Conservation (phyloP, 2,888 invertebrate genomes). For the Volucella bombylans region DNA sequence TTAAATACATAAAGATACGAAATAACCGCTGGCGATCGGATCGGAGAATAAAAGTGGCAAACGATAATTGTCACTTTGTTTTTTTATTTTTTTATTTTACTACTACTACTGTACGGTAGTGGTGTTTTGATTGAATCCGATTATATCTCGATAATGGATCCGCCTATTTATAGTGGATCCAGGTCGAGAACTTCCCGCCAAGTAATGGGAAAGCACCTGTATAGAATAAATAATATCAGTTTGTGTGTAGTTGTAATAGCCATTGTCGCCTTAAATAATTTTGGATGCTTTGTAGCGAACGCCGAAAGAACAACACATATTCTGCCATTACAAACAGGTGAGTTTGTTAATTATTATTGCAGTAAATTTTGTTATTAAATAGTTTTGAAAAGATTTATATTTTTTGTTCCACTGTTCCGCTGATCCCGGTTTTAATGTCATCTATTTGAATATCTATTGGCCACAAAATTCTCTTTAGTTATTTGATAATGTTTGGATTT, state of each 20-base stretch:
- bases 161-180: constrained; percentile 81
- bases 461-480: no score
- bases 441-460: no score
- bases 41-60: constrained; percentile 56
- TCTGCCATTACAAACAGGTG: constrained; percentile 80
- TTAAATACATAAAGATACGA: constrained; percentile 20
- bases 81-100: constrained; percentile 22
- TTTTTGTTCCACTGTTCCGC: no score
- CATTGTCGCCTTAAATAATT: constrained; percentile 79
- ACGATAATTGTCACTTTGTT: constrained; percentile 53
- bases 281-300: constrained; percentile 77
- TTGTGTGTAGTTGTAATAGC: constrained; percentile 77
- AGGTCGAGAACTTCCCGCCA: constrained; percentile 76
- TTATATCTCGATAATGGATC: constrained; percentile 78
- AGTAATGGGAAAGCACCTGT: constrained; percentile 64
- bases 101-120: constrained; percentile 31
- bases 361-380: neutral
- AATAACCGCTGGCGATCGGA: constrained; percentile 32
- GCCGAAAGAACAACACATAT: constrained; percentile 76
- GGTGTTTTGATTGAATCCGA: constrained; percentile 44
- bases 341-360: constrained; percentile 57
- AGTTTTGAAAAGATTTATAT: neutral
- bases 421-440: no score
- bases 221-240: constrained; percentile 76
- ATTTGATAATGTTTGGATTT: no score